Percentiles rank a stretch among this genome's conserved stretches.
These are phyloP conservation scores for Alloscopus bannaensis DNA, from an alignment of 2,888 invertebrate genomes.

Conservation along the genomic window DNA sequence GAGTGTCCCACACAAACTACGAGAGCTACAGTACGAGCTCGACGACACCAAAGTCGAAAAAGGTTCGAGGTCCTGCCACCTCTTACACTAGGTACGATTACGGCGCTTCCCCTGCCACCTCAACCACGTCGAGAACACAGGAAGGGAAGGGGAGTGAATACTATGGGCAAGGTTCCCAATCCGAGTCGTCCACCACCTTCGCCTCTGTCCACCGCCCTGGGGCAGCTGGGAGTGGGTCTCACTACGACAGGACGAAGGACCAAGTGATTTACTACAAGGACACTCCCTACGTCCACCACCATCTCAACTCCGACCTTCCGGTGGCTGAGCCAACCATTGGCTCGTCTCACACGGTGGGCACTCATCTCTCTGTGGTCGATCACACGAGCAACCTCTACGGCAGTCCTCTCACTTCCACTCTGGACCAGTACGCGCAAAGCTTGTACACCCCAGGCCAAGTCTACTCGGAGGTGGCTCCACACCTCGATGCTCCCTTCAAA, in stretches of 20 bases:
- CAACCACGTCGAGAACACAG: constrained; percentile 12
- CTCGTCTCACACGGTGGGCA: constrained; percentile 30
- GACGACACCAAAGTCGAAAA: constrained; percentile 40
- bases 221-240: constrained; percentile 30
- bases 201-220: neutral
- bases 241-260: constrained; percentile 64
- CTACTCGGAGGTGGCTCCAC: constrained; percentile 12
- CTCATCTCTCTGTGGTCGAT: constrained; percentile 25
- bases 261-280: constrained; percentile 45
- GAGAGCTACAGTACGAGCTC: constrained; percentile 24
- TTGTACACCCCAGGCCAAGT: constrained; percentile 40
- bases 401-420: neutral
- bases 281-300: constrained; percentile 24
- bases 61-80: constrained; percentile 4
- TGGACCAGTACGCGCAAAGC: neutral
- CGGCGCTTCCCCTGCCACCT: neutral
- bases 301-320: neutral
- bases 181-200: constrained; percentile 23
- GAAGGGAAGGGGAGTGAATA: constrained; percentile 21
- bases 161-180: constrained; percentile 17
- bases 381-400: constrained; percentile 4
- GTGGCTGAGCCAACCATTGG: constrained; percentile 9
- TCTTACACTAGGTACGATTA: neutral
- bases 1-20: neutral
- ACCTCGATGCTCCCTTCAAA: constrained; percentile 24